These are phyloP conservation scores for Xiphophorus maculatus DNA, from an alignment of 2,113 vertebrate species.

Conservation along the genomic window DNA sequence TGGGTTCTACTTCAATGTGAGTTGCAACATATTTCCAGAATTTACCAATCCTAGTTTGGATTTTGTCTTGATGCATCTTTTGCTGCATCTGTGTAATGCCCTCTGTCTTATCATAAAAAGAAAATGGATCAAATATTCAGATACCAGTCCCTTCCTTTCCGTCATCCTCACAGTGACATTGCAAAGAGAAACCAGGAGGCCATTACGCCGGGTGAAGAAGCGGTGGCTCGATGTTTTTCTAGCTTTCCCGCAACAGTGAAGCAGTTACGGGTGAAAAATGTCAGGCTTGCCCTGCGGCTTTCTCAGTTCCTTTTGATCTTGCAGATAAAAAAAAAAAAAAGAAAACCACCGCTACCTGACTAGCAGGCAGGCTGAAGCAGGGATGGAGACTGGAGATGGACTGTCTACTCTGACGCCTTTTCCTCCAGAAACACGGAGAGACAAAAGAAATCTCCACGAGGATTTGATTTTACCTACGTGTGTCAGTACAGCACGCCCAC, in stretches of 20 bases:
- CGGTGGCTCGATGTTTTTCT: not conserved
- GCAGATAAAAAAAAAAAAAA: not conserved
- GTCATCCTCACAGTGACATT: not conserved
- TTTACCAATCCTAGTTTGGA: not conserved
- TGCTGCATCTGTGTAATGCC: not conserved
- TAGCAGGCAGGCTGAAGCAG: slow-evolving; percentile 23
- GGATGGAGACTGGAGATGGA: slow-evolving; percentile 44
- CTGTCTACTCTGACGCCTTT: slow-evolving; percentile 39
- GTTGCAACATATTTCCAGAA: not conserved
- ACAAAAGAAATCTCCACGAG: slow-evolving; percentile 42
- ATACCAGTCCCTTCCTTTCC: not conserved
- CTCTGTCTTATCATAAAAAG: not conserved
- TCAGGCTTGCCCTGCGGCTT: slow-evolving; percentile 4
- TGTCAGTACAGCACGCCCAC: slow-evolving; percentile 50
- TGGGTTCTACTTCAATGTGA: too few relatives aligned
- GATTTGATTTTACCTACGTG: slow-evolving; percentile 48
- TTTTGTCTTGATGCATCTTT: not conserved
- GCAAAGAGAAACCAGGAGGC: slow-evolving; percentile 4
- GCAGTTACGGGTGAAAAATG: not conserved
- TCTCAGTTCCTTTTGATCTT: slow-evolving; percentile 32
- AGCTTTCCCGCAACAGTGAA: not conserved
- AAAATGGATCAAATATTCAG: not conserved
- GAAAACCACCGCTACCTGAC: slow-evolving; percentile 29
- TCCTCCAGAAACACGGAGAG: slow-evolving; percentile 25
- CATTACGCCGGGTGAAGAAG: not conserved